phyloP scores from a whole-genome alignment of 2,888 invertebrate species.

The Heliconius ismenius region DNA sequence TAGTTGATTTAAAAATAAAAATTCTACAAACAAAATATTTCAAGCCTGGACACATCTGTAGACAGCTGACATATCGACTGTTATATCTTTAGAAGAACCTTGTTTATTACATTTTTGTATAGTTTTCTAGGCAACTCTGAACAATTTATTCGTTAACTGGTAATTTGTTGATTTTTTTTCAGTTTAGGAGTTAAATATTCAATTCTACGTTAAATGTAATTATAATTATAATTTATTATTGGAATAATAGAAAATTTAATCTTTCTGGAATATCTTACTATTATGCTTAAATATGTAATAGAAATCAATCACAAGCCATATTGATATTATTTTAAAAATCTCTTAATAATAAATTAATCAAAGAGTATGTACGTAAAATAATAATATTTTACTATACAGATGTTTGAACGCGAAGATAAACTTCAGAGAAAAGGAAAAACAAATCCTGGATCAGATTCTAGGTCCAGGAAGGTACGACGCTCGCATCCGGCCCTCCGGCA shows the following conservation, averaged over 20 bases:
- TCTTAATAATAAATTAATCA: background rate
- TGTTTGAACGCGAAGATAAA: constrained; percentile 91
- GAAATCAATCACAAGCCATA: no score
- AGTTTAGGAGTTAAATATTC: no score
- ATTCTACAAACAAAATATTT: background rate
- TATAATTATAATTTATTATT: constrained; percentile 1
- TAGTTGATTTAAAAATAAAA: constrained; percentile 23
- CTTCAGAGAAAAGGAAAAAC: constrained; percentile 96
- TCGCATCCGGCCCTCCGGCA: constrained; percentile 94
- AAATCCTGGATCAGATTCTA: constrained; percentile 95
- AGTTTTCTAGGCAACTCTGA: background rate
- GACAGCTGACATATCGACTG: constrained; percentile 30
- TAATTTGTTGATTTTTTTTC: background rate
- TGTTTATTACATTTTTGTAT: background rate
- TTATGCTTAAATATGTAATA: no score
- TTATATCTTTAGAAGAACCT: constrained; percentile 3
- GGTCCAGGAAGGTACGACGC: constrained; percentile 96
- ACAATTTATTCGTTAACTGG: background rate
- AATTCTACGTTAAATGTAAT: background rate
- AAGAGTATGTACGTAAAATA: background rate
- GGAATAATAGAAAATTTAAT: background rate
- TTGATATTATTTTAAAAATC: background rate
- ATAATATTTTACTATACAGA: constrained; percentile 68
- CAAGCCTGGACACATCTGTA: background rate
- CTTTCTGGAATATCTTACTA: background rate